Conservation (phyloP, 2,888 invertebrate genomes). For the Plusia festucae region DNA sequence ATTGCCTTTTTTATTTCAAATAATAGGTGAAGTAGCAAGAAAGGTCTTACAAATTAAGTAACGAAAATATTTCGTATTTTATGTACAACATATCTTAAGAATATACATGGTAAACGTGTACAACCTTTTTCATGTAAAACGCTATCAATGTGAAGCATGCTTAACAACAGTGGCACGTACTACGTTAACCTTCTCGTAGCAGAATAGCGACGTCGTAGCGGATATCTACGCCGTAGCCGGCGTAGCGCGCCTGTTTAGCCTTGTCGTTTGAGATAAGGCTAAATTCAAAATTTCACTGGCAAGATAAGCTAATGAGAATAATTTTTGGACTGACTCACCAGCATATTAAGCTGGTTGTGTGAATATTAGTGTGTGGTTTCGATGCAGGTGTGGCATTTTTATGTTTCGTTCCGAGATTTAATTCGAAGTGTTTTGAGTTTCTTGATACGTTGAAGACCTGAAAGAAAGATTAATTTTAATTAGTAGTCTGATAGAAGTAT, state of each 20-base stretch:
- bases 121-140: constrained; percentile 38
- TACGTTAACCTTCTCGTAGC: constrained; percentile 71
- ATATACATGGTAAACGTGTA: constrained; percentile 26
- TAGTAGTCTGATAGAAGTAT: too few relatives aligned
- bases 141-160: constrained; percentile 61
- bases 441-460: too few relatives aligned
- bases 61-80: not conserved
- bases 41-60: too few relatives aligned
- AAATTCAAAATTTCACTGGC: constrained; percentile 72
- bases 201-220: constrained; percentile 60
- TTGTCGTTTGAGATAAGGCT: constrained; percentile 75
- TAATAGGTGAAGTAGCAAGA: too few relatives aligned
- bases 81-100: not conserved
- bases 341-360: constrained; percentile 67
- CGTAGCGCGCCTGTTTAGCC: constrained; percentile 72
- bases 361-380: constrained; percentile 25
- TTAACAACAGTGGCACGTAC: constrained; percentile 70
- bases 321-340: constrained; percentile 72
- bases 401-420: too few relatives aligned
- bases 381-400: not conserved
- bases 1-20: not conserved
- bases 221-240: constrained; percentile 68
- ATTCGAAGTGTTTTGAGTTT: too few relatives aligned
- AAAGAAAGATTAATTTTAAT: too few relatives aligned
- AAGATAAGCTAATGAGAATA: constrained; percentile 83